Evolutionary conservation across 2,888 invertebrate species (phyloP).

Genomic region (Plagodis dolabraria): DNA sequence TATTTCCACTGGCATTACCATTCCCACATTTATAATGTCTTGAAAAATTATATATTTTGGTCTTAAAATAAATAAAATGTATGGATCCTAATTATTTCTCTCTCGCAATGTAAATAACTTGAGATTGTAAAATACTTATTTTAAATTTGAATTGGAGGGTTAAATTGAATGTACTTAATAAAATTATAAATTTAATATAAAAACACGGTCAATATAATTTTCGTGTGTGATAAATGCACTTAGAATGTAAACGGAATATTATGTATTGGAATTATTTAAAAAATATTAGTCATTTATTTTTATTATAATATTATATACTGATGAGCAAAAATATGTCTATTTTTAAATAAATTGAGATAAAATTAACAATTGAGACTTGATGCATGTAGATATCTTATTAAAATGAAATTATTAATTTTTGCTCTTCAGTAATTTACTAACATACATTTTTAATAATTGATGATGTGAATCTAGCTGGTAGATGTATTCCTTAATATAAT

Average conservation of each 20-base stretch:
- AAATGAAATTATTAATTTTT: constrained; percentile 24
- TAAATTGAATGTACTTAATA: constrained; percentile 73
- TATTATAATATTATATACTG: constrained; percentile 26
- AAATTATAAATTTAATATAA: constrained; percentile 50
- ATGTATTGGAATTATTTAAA: constrained; percentile 15
- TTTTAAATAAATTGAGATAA: constrained; percentile 14
- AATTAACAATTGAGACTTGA: constrained; percentile 15
- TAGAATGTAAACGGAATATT: constrained; percentile 29
- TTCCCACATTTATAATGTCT: constrained; percentile 40
- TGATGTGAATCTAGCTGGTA: constrained; percentile 44
- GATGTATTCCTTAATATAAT: constrained; percentile 43
- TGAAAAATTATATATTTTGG: constrained; percentile 32
- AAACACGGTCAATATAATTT: constrained; percentile 46
- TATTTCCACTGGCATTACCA: constrained; percentile 37
- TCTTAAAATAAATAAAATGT: constrained; percentile 40
- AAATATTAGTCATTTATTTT: constrained; percentile 22
- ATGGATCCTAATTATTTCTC: constrained; percentile 38
- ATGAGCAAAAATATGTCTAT: constrained; percentile 36
- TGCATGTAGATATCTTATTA: constrained; percentile 4
- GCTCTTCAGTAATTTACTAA: constrained; percentile 39
- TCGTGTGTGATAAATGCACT: constrained; percentile 67
- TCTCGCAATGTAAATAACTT: constrained; percentile 53
- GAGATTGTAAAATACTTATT: constrained; percentile 50
- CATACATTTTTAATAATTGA: constrained; percentile 33
- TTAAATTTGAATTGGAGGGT: constrained; percentile 57